Evolutionary conservation across 2,113 vertebrate species (phyloP), one percentile per base, ranked within the genome.

Genomic region (Condylura cristata): DNA sequence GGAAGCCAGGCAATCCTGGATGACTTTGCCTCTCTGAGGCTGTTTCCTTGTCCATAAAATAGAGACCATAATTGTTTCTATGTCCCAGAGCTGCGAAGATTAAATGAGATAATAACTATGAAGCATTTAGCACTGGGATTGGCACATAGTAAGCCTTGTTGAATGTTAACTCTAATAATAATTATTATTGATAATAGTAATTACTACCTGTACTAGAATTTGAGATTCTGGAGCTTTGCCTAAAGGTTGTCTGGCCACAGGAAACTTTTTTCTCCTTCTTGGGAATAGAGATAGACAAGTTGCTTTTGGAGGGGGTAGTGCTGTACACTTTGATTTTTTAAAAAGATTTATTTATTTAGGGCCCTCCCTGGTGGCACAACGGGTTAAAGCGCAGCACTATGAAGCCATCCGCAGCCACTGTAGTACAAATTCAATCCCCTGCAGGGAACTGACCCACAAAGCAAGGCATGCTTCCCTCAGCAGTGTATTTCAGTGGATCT

Each of bases 11-110:
- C 18, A 90, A 76, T 5, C 44, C 66, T 74, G 18, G 7, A 56
- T 72, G 63, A 71, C 28, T 81, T 90, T 14, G 79, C 34, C 22
- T 95, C 41, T 90, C 74, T 44, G 34, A 87, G 37, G 24, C 58
- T 3, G n/a, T 95, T 96, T 86, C 37, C 79, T 93, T 83, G 65
- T 88, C 44, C 28, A 37, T 60, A 89, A 93, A 72, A 66, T 91
- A 14, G 6, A 14, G 7, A 28, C 84, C 6, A 44, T 85, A 68
- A 75, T 70, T 89, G 8, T 89, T 93, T 93, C 60, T 74, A 41
- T 74, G 76, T 96, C 63, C 66, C 81, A 90, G 51, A 71, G 20
- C 14, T 58, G 24, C 78, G 41, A 86, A 48, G n/a, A 78, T 86
- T 75, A 95, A 89, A 72, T 34, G 68, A 70, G 56, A 63, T 75